Conservation (phyloP, 2,113 vertebrate genomes). For the Alexandromys fortis region DNA sequence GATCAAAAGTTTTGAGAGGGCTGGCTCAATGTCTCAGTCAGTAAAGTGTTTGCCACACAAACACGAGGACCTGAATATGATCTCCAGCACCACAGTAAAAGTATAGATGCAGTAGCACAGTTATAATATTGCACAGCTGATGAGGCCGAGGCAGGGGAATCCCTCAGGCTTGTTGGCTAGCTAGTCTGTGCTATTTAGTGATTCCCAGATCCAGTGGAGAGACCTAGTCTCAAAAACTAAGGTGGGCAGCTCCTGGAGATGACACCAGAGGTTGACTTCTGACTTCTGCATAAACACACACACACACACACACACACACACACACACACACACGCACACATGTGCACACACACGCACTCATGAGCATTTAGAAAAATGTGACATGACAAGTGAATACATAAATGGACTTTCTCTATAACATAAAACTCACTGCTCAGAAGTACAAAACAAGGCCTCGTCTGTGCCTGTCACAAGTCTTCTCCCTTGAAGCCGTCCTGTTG, state of each 20-base stretch:
- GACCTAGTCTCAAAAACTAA: background rate
- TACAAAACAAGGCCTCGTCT: constrained; percentile 38
- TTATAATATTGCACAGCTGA: background rate
- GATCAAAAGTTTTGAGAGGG: constrained; percentile 59
- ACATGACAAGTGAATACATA: constrained; percentile 4
- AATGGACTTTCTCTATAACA: constrained; percentile 46
- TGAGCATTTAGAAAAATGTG: constrained; percentile 28
- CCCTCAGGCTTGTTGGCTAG: background rate
- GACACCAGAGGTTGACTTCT: background rate
- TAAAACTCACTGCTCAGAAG: constrained; percentile 60
- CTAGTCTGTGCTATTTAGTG: background rate
- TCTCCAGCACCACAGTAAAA: background rate
- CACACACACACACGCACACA: background rate
- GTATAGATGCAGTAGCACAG: no score
- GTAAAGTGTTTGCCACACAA: background rate
- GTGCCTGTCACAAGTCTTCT: background rate
- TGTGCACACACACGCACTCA: background rate
- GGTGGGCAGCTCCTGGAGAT: background rate
- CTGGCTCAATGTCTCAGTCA: no score
- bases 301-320: background rate
- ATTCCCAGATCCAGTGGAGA: background rate
- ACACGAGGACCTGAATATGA: background rate
- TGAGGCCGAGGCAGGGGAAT: background rate
- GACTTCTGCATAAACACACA: background rate
- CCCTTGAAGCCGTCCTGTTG: constrained; percentile 48